Evolutionary conservation across 2,888 invertebrate genomes (phyloP).

Genomic region (Diarsia brunnea): DNA sequence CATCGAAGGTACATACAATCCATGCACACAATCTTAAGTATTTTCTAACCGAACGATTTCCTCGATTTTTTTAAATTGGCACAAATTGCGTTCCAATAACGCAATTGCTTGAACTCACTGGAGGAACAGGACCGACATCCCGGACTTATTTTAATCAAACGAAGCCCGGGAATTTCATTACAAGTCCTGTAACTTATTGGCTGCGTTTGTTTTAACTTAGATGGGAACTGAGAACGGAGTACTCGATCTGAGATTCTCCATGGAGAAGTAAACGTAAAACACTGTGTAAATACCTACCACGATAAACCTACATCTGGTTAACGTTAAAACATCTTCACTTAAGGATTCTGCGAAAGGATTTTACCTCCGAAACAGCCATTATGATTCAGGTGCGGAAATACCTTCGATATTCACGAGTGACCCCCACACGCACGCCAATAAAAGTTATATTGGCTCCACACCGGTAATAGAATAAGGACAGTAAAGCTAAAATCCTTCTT

Average conservation of each 20-base stretch:
- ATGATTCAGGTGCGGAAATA: conserved; percentile 52
- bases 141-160: conserved; percentile 76
- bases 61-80: conserved; percentile 54
- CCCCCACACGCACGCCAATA: conserved; percentile 69
- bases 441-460: conserved; percentile 72
- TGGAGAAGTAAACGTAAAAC: conserved; percentile 13
- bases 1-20: conserved; percentile 14
- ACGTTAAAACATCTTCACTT: conserved; percentile 12
- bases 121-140: conserved; percentile 54
- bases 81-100: conserved; percentile 58
- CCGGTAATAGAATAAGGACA: conserved; percentile 68
- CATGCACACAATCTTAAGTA: conserved; percentile 42
- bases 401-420: conserved; percentile 72
- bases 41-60: conserved; percentile 53
- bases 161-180: conserved; percentile 78
- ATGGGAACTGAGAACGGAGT: conserved; percentile 36
- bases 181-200: conserved; percentile 69
- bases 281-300: conserved; percentile 1
- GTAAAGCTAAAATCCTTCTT: conserved; percentile 54
- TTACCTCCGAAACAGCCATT: conserved; percentile 40
- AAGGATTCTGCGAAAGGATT: conserved; percentile 29
- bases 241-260: conserved; percentile 20
- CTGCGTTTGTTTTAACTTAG: conserved; percentile 70
- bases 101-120: conserved; percentile 64
- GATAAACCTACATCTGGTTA: conserved; percentile 2